Percentiles rank a stretch among this genome's conserved stretches.
Evolutionary conservation across 2,888 invertebrate species (phyloP).

Genomic region (Aphidoletes aphidimyza): DNA sequence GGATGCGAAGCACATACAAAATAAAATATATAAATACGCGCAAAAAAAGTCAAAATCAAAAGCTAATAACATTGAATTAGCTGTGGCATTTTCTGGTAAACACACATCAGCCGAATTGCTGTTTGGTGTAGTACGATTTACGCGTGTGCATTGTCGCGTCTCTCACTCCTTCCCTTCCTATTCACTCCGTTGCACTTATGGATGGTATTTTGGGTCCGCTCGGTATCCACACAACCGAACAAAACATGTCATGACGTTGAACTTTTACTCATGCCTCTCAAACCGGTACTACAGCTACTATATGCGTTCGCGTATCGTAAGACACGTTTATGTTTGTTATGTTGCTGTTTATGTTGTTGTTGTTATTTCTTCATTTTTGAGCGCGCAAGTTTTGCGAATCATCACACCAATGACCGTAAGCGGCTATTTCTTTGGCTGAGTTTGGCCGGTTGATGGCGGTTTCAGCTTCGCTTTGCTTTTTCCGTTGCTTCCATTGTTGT

Average conservation of each 20-base stretch:
- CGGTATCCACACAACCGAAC: background rate
- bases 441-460: no score
- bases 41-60: conserved; percentile 34
- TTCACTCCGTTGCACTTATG: conserved; percentile 24
- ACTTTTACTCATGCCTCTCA: conserved; percentile 32
- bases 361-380: background rate
- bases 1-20: background rate
- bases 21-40: background rate
- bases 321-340: background rate
- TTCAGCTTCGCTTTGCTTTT: background rate
- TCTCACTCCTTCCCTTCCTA: no score
- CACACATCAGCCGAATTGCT: background rate
- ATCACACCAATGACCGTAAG: conserved; percentile 34
- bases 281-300: conserved; percentile 47
- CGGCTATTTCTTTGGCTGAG: background rate
- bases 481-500: background rate
- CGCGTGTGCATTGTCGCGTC: conserved; percentile 9
- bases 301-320: conserved; percentile 39
- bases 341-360: background rate
- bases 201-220: no score
- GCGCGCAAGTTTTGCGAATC: no score
- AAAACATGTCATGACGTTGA: conserved; percentile 46
- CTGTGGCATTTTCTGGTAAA: background rate
- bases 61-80: conserved; percentile 49
- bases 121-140: background rate